phyloP scores from a whole-genome alignment of 1,140 invertebrate species.

The Cydia amplana region DNA sequence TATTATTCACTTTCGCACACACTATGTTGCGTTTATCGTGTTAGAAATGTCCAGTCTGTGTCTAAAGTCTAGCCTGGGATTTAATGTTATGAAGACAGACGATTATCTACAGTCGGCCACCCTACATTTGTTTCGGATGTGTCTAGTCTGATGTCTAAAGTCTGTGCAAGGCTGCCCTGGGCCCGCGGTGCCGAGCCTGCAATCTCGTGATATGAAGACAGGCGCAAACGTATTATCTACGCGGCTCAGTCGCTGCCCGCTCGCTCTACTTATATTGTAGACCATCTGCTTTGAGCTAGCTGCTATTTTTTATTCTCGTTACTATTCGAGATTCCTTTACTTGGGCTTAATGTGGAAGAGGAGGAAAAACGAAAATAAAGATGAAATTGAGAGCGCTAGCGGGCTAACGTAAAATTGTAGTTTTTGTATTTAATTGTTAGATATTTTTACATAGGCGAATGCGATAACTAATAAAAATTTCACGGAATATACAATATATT shows the following conservation, averaged over 20 bases:
- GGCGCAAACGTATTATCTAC: constrained; percentile 43
- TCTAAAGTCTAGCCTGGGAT: constrained; percentile 40
- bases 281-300: constrained; percentile 28
- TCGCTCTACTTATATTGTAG: constrained; percentile 16
- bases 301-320: neutral
- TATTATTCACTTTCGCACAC: constrained; percentile 39
- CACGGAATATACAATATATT: too few relatives aligned
- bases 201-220: constrained; percentile 48
- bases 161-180: neutral
- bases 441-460: too few relatives aligned
- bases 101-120: constrained; percentile 35
- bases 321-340: neutral
- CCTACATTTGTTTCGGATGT: neutral
- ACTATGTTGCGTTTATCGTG: neutral
- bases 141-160: constrained; percentile 11
- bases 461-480: too few relatives aligned
- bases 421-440: too few relatives aligned
- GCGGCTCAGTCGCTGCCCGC: constrained; percentile 34
- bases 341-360: neutral
- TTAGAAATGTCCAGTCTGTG: neutral
- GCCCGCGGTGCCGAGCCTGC: constrained; percentile 41
- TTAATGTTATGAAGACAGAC: constrained; percentile 43
- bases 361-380: too few relatives aligned
- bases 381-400: too few relatives aligned
- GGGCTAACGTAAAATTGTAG: too few relatives aligned